Percentiles rank a stretch among this genome's conserved stretches.
Evolutionary conservation across 2,113 vertebrate genomes (phyloP).

Genomic region (Nothoprocta pentlandii): DNA sequence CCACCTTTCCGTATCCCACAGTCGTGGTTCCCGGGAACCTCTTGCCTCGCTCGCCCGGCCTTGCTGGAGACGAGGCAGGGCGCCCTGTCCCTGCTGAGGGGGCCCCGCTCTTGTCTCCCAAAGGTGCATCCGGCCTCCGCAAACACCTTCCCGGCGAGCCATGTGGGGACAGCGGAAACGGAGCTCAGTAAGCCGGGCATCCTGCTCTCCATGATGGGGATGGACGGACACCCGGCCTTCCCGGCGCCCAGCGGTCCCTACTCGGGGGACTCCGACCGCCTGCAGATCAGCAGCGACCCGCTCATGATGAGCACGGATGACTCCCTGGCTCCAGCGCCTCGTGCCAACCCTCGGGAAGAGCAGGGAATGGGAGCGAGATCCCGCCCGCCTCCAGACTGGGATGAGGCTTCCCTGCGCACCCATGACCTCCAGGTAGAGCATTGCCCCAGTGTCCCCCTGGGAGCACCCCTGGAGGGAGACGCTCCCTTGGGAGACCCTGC

Average conservation of each 20-base stretch:
- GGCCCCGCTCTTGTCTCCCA: conserved; percentile 18
- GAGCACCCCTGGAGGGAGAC: accelerated
- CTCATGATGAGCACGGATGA: not conserved
- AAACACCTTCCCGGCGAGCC: not conserved
- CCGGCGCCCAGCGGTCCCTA: accelerated
- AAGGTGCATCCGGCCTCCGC: not conserved
- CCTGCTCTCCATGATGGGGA: accelerated
- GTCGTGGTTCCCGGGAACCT: not conserved
- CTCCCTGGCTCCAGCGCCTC: accelerated
- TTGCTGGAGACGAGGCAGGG: not conserved
- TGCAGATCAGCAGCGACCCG: not conserved
- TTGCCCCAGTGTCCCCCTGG: not conserved
- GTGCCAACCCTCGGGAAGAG: accelerated
- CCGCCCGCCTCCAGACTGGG: accelerated
- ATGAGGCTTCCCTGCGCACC: not conserved
- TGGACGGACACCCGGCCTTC: accelerated
- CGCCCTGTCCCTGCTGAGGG: not conserved
- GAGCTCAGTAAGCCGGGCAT: not conserved
- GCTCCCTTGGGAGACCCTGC: accelerated
- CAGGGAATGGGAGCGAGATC: not conserved
- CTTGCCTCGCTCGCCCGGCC: accelerated
- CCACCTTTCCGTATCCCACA: not conserved
- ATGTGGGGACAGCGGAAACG: not conserved
- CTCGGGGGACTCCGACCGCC: accelerated
- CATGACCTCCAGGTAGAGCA: not conserved